Percentiles rank a stretch among this genome's conserved stretches.
These are phyloP conservation scores for Rhagonycha lutea DNA, from an alignment of 2,888 invertebrate genomes.

Conservation along the genomic window DNA sequence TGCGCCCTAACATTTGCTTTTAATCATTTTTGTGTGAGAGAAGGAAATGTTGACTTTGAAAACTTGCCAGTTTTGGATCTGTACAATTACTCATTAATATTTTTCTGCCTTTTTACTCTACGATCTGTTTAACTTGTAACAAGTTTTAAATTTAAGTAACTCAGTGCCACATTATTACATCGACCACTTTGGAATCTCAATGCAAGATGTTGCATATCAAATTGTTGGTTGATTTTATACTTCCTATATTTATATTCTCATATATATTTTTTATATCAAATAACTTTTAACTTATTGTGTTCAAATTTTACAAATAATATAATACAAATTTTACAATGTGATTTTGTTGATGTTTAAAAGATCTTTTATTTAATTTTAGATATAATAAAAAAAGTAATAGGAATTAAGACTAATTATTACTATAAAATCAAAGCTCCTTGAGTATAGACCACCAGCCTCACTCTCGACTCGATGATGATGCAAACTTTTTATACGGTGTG, in stretches of 20 bases:
- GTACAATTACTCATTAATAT: conserved; percentile 26
- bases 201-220: not conserved
- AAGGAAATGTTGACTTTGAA: conserved; percentile 14
- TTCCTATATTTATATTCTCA: not conserved
- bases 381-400: too few relatives aligned
- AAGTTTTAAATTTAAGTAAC: not conserved
- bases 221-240: conserved; percentile 4
- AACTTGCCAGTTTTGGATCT: conserved; percentile 20
- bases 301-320: not conserved
- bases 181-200: not conserved
- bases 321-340: not conserved
- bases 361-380: not conserved
- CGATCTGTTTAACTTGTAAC: not conserved
- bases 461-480: too few relatives aligned
- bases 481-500: too few relatives aligned
- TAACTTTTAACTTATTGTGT: not conserved
- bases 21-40: conserved; percentile 16
- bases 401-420: too few relatives aligned
- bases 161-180: not conserved
- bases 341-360: not conserved
- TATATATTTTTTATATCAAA: not conserved
- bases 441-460: too few relatives aligned
- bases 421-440: too few relatives aligned
- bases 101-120: conserved; percentile 21
- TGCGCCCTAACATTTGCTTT: conserved; percentile 13